A percentile compares a stretch with the other conserved stretches of the same genome.
These are phyloP conservation scores for Pelochelys cantorii DNA, from an alignment of 2,797 vertebrate genomes.

Conservation along the genomic window DNA sequence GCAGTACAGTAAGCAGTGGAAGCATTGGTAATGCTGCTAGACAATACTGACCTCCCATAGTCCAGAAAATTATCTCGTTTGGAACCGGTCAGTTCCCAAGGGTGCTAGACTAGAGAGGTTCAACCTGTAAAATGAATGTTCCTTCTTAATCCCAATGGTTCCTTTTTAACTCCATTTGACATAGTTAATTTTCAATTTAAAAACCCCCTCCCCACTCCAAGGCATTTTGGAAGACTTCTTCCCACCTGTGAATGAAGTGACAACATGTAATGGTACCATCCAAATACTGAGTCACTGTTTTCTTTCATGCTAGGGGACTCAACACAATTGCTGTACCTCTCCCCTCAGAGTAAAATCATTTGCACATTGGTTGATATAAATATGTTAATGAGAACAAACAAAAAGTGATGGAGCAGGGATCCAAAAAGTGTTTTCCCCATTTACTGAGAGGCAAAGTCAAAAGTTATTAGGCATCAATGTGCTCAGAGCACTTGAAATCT, in stretches of 20 bases:
- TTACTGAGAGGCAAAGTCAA: not conserved
- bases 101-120: no score
- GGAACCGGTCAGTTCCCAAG: no score
- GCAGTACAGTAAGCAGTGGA: no score
- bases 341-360: not conserved
- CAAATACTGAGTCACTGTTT: not conserved
- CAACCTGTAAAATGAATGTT: conserved; percentile 58
- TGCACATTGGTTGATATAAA: no score
- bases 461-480: not conserved
- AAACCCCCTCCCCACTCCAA: conserved; percentile 25
- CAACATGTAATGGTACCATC: not conserved
- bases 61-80: no score
- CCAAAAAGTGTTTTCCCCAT: not conserved
- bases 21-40: no score
- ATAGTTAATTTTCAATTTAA: conserved; percentile 48
- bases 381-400: no score
- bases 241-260: not conserved
- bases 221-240: not conserved
- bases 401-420: not conserved
- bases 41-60: no score
- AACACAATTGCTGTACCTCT: not conserved
- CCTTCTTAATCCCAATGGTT: conserved; percentile 20
- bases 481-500: not conserved
- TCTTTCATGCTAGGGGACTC: not conserved
- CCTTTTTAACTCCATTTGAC: not conserved